Evolutionary conservation across 2,888 invertebrate species (phyloP).

Genomic region (Lepidochrysops patricia): DNA sequence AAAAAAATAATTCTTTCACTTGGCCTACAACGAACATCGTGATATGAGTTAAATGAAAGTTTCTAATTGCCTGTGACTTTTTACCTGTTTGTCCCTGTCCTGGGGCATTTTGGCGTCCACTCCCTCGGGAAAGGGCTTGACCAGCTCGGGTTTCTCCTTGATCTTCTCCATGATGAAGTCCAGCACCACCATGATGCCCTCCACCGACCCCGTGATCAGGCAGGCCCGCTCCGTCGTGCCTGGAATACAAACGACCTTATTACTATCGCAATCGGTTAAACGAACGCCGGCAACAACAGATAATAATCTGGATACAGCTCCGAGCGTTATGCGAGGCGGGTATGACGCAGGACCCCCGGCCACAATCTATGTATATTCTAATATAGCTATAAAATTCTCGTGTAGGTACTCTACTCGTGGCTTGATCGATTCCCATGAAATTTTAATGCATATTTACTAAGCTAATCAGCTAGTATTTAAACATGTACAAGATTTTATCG

Average conservation of each 20-base stretch:
- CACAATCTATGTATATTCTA: not conserved
- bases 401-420: too few relatives aligned
- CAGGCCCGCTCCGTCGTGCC: slow-evolving; percentile 96
- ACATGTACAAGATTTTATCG: not conserved
- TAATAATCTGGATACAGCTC: slow-evolving; percentile 3
- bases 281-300: not conserved
- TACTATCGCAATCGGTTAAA: not conserved
- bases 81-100: slow-evolving; percentile 89
- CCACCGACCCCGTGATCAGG: slow-evolving; percentile 91
- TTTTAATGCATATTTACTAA: too few relatives aligned
- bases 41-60: too few relatives aligned
- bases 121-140: slow-evolving; percentile 86
- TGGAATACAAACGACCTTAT: slow-evolving; percentile 41
- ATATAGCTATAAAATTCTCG: too few relatives aligned
- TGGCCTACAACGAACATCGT: too few relatives aligned
- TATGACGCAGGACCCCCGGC: too few relatives aligned
- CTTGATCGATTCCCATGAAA: too few relatives aligned
- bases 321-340: not conserved
- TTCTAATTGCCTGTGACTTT: too few relatives aligned
- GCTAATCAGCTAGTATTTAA: too few relatives aligned
- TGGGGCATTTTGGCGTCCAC: slow-evolving; percentile 88
- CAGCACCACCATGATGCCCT: slow-evolving; percentile 92
- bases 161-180: slow-evolving; percentile 97
- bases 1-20: too few relatives aligned
- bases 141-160: slow-evolving; percentile 93